Base-by-base conservation (phyloP, 2,888 invertebrate genomes). In the Pediacus dermestoides region DNA sequence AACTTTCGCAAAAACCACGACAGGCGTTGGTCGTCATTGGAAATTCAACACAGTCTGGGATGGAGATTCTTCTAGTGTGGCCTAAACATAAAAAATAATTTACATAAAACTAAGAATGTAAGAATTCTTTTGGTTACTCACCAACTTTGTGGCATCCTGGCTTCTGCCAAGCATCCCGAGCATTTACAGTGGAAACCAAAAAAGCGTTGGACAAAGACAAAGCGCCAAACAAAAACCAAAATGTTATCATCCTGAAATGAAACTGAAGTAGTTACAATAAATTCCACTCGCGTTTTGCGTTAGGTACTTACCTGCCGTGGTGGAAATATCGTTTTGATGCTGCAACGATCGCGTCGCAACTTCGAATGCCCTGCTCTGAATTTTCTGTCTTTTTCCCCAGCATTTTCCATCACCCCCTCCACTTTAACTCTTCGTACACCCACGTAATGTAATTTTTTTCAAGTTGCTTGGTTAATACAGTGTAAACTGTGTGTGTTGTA, bases 21-120 rank as follows among this genome's bases (percentile, higher is more conserved):
- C 91, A 90, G 1, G 88, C 90, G 66, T 91, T 91, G 15, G 88
- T 88, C 30, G 85, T 87, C 60, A 91, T 82, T 54, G 80, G 77
- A 66, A 91, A 89, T 58, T 85, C 83, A 1, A 89, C 82, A 69
- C 91, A 92, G 57, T 85, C 86, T 3, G 88, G 86, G 60, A 91
- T 88, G 51, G 80, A 81, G 50, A 91, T 83, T 57, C 78, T 83
- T 42, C 88, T 74, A 0, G 87, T 88, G 67, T 89, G 83, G 35
- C 86, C 88, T 88, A 58, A 34, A 57, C 52, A 46, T 37, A 42
- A 34, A 46, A 37, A 18, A 49, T n/a, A n/a, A n/a, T n/a, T n/a
- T n/a, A n/a, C n/a, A n/a, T n/a, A n/a, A n/a, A n/a, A n/a, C n/a
- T n/a, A n/a, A n/a, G 16, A 3, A 16, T 16, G 6, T n/a, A 31